Evolutionary conservation across 2,113 vertebrate genomes (phyloP), one percentile per base, ranked within the genome.

Genomic region (Ivindomyrus marchei): DNA sequence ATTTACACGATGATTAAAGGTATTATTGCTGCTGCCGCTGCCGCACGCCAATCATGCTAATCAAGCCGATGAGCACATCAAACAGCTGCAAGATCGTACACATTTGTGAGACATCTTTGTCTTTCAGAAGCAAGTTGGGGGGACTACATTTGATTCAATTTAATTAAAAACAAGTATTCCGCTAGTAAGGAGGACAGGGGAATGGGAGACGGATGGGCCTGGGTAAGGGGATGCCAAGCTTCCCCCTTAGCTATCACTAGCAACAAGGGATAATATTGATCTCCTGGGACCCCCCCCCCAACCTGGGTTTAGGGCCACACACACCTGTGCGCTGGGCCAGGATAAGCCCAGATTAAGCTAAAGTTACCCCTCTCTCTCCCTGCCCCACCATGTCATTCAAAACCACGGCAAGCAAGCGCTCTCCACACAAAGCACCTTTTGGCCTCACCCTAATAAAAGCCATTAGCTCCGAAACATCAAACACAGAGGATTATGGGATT

Each of bases 291-390:
- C 91, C 93, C 58, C 93, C 58, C 89, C 31, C 85, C 45, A 94
- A 91, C 91, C 0, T 89, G 90, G 91, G 92, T 91, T 95, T 95
- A 95, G 93, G 93, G 39, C 88, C 80, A 94, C 94, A 96, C 94
- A 96, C 94, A 92, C 66, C 90, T 91, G 91, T 2, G 90, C 91
- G 92, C 88, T 31, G 80, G 92, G 94, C 92, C 91, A 93, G 94
- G 94, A 95, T 90, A 94, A 93, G 92, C 52, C 93, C 93, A 96
- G 95, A 96, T 96, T 96, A 96, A 96, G 95, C 95, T 97, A 95
- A 95, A 95, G 93, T 95, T 95, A 95, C 95, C 90, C 92, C 70
- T 56, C 50, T n/a, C 36, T 49, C 85, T 86, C 49, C 87, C 89
- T 90, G 88, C 87, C 88, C 1, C 90, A 62, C 88, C 85, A 83